Conservation (phyloP, 2,797 vertebrate genomes). For the Oceanodroma leucorhoa region DNA sequence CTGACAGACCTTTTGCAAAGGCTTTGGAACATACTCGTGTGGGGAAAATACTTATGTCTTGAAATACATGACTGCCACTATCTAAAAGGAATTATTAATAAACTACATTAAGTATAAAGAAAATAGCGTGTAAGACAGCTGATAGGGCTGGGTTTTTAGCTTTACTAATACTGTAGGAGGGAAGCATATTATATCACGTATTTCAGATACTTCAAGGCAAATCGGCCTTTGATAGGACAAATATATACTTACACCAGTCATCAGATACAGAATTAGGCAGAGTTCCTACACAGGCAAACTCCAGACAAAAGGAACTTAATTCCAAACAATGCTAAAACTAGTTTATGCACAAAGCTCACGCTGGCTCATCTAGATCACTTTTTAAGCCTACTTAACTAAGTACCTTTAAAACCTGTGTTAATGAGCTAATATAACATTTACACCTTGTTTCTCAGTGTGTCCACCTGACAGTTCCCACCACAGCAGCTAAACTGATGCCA, state of each 20-base stretch:
- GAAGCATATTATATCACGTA: background rate
- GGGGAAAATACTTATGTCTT: background rate
- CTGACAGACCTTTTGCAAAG: constrained; percentile 7
- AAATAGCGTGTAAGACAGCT: background rate
- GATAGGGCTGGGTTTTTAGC: background rate
- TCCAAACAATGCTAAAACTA: background rate
- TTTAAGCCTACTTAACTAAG: background rate
- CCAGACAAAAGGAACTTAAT: background rate
- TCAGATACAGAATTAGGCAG: background rate
- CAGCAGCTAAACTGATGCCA: background rate
- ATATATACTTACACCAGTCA: background rate
- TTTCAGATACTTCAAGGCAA: background rate
- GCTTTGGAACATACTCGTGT: constrained; percentile 3
- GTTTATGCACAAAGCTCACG: background rate
- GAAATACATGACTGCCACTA: background rate
- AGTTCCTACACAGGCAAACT: background rate
- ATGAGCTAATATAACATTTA: background rate
- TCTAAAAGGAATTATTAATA: background rate
- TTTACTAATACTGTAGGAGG: background rate
- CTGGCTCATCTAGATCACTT: background rate
- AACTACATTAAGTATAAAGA: background rate
- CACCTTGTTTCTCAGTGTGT: background rate
- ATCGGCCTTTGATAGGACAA: background rate
- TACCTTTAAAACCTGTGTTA: background rate
- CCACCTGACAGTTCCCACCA: background rate